phyloP scores from a whole-genome alignment of 2,888 invertebrate species.

The Chrysomela aeneicollis region DNA sequence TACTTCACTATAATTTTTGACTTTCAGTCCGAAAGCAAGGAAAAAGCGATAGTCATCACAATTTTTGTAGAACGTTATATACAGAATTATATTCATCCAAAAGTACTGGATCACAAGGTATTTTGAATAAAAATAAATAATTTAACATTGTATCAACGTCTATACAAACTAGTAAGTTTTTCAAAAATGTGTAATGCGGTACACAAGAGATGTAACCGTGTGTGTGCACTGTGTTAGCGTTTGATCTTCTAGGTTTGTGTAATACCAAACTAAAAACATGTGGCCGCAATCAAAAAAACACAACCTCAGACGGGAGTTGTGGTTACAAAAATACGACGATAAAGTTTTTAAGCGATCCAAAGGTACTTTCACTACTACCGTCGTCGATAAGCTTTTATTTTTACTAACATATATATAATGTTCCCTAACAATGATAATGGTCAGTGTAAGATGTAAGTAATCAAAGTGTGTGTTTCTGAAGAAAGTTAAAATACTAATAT shows the following conservation, averaged over 20 bases:
- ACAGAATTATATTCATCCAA: constrained; percentile 52
- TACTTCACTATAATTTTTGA: constrained; percentile 1
- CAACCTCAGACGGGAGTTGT: constrained; percentile 48
- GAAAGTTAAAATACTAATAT: background rate
- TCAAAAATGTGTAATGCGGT: constrained; percentile 36
- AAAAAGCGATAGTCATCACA: constrained; percentile 54
- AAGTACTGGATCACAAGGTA: constrained; percentile 50
- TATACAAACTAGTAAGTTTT: constrained; percentile 22
- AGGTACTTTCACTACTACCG: constrained; percentile 41
- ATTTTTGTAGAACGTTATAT: constrained; percentile 55
- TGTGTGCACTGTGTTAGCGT: constrained; percentile 19
- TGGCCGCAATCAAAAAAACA: constrained; percentile 41
- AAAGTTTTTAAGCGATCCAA: constrained; percentile 45
- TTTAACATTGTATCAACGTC: constrained; percentile 21
- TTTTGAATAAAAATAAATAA: constrained; percentile 5
- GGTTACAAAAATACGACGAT: constrained; percentile 55
- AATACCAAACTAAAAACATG: constrained; percentile 31
- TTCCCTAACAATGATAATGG: constrained; percentile 6
- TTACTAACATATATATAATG: constrained; percentile 20
- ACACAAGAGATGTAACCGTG: constrained; percentile 23
- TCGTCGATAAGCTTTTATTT: constrained; percentile 1
- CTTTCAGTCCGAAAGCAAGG: constrained; percentile 37
- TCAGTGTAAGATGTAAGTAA: constrained; percentile 2
- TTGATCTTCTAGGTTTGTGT: constrained; percentile 38
- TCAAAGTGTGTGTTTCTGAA: constrained; percentile 3